Evolutionary conservation across 2,888 invertebrate genomes (phyloP), one percentile per base, ranked within the genome.

Genomic region (Scaptomyza tumidula): DNA sequence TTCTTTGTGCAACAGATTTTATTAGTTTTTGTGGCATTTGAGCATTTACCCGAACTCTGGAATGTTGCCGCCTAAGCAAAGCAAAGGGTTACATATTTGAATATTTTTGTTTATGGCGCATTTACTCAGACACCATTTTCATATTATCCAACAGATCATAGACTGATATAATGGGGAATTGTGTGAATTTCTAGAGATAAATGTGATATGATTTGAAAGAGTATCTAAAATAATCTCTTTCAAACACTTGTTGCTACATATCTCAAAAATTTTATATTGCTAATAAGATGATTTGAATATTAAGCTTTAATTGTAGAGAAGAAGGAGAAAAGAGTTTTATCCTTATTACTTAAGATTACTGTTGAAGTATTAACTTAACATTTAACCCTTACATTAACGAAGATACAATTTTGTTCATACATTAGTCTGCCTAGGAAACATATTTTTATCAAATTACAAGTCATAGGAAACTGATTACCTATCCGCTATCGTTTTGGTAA

Each of bases 31-130:
- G 19, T 19, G 2, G 19, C 19, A 19, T 2, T 19, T 19, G 19
- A 19, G 19, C 19, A 19, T 19, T 45, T 50, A 33, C 45, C 57
- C 39, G 45, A 29, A 45, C 55, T 62, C 49, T 66, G 74, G 64
- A 60, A 78, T 66, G 65, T 67, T 49, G 59, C 52, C 50, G 78
- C 33, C 54, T 46, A 9, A 37, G 48, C 11, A 48, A 33, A 43
- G 43, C 14, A 37, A 41, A 27, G 41, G 10, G 37, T 31, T 31
- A 33, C 3, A 44, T 44, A 9, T 41, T 52, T 39, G 13, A 24
- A 13, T 50, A 6, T 44, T 54, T 33, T 56, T 27, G 48, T 16
- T 53, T 24, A 27, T n/a, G 24, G 24, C 24, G 3, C 24, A 24
- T 24, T 24, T 24, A 24, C 1, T 41, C 27, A 41, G 39, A 52